Percentiles rank a stretch among this genome's conserved stretches.
These are phyloP conservation scores for Triops cancriformis DNA, from an alignment of 1,140 invertebrate species.

Conservation along the genomic window DNA sequence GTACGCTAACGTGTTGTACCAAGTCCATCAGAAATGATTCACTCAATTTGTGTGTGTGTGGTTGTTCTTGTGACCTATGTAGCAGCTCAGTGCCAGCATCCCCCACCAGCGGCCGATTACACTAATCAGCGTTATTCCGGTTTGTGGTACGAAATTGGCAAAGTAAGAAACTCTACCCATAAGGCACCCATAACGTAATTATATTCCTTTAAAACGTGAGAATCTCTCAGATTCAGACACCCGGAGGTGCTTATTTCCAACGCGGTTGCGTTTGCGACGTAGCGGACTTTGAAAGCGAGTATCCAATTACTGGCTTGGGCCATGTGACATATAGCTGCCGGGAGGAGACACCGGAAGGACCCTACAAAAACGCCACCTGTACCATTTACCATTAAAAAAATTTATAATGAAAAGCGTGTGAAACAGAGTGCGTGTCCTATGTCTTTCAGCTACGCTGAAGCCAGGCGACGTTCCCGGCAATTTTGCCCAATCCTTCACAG, in stretches of 20 bases:
- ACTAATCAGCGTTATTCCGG: constrained; percentile 21
- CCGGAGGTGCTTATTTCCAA: constrained; percentile 37
- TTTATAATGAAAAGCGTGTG: not conserved
- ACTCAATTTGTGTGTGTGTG: not conserved
- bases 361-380: constrained; percentile 36
- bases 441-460: constrained; percentile 31
- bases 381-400: not conserved
- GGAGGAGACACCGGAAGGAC: constrained; percentile 31
- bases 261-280: constrained; percentile 37
- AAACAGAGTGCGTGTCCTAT: not conserved
- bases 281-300: constrained; percentile 33
- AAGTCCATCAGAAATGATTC: not conserved
- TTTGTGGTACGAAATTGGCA: constrained; percentile 25
- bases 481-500: constrained; percentile 37
- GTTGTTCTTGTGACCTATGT: not conserved
- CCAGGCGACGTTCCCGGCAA: constrained; percentile 35
- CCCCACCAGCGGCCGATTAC: constrained; percentile 15
- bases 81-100: constrained; percentile 15
- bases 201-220: not conserved
- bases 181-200: not conserved
- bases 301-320: constrained; percentile 33
- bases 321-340: constrained; percentile 36
- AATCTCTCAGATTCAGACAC: constrained; percentile 35
- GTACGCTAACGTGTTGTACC: not conserved
- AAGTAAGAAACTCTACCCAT: constrained; percentile 8